A percentile compares a stretch with the other conserved stretches of the same genome.
Evolutionary conservation across 2,113 vertebrate genomes (phyloP).

Genomic region (Oreotrochilus melanogaster): DNA sequence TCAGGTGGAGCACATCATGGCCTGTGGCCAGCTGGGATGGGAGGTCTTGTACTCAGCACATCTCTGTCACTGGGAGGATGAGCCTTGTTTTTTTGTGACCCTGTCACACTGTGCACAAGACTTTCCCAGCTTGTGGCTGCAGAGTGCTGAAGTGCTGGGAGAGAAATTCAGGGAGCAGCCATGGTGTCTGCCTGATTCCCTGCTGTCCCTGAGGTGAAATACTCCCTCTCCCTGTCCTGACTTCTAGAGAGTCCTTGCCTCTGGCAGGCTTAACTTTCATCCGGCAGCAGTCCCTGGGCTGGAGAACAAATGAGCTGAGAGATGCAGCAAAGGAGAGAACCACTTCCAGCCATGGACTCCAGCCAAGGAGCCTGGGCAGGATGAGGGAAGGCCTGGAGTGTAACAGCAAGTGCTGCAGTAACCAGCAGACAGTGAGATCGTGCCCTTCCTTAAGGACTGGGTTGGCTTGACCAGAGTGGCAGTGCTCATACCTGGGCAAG

Average conservation of each 20-base stretch:
- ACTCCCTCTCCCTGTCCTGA: background rate
- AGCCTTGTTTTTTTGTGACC: fast-evolving
- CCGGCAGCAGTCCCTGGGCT: background rate
- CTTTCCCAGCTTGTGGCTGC: background rate
- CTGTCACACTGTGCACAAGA: background rate
- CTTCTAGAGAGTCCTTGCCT: background rate
- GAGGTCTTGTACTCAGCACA: background rate
- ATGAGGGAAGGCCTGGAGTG: background rate
- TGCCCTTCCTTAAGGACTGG: background rate
- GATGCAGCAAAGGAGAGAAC: background rate
- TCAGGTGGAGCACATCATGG: background rate
- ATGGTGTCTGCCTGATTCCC: background rate
- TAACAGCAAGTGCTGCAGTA: background rate
- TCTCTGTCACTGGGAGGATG: background rate
- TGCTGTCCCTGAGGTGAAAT: background rate
- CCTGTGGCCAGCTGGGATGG: background rate
- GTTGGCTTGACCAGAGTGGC: fast-evolving
- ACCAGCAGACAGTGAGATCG: background rate
- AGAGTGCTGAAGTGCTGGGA: background rate
- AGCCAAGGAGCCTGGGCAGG: background rate
- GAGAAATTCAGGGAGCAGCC: background rate
- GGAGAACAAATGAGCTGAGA: background rate
- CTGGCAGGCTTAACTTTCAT: background rate
- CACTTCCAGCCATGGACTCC: background rate
- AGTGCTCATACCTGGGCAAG: fast-evolving